phyloP scores from a whole-genome alignment of 2,888 invertebrate genomes.

The Hanleya hanleyi region DNA sequence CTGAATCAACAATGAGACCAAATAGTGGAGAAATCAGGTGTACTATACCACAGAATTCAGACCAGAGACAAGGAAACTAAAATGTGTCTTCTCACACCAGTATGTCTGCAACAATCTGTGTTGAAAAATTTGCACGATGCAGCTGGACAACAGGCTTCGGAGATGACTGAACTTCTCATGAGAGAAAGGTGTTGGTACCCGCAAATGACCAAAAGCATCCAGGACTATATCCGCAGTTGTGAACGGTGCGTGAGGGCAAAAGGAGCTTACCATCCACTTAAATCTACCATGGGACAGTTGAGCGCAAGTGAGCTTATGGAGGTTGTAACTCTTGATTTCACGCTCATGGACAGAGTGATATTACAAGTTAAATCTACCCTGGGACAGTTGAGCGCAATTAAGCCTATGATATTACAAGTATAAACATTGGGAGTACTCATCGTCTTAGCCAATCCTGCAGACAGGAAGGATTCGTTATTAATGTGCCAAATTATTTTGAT shows the following conservation, averaged over 20 bases:
- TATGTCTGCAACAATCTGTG: too few species aligned
- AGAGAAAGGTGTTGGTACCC: slow-evolving; percentile 3
- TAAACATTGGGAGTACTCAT: too few species aligned
- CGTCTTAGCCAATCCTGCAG: too few species aligned
- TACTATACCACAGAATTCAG: neutral
- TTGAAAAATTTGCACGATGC: neutral
- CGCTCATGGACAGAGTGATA: neutral
- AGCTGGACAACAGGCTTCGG: slow-evolving; percentile 6
- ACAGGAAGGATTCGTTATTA: too few species aligned
- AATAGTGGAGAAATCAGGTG: neutral
- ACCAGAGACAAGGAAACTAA: neutral
- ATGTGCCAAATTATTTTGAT: too few species aligned
- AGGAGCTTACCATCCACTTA: neutral
- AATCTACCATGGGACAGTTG: neutral
- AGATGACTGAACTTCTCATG: neutral
- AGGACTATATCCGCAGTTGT: neutral
- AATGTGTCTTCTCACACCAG: too few species aligned
- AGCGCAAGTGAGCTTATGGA: neutral
- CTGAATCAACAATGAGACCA: neutral
- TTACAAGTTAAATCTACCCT: too few species aligned
- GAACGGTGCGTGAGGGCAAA: slow-evolving; percentile 3
- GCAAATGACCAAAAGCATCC: neutral
- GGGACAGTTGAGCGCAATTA: too few species aligned
- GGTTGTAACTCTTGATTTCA: neutral
- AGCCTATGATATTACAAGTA: too few species aligned